These are phyloP conservation scores for Acrocephalus kingi DNA, from an alignment of 2,113 vertebrate genomes.

Conservation along the genomic window DNA sequence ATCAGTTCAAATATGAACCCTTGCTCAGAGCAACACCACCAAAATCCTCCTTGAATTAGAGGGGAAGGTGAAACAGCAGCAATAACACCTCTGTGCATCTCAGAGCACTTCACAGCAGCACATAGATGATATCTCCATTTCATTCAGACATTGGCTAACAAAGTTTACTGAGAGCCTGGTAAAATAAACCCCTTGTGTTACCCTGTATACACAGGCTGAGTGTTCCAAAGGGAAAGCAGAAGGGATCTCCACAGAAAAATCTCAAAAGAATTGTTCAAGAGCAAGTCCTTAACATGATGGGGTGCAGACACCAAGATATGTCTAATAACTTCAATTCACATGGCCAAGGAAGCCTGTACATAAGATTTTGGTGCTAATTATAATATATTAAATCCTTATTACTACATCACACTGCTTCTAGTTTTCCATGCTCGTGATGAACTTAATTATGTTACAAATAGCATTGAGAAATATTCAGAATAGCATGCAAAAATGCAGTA, in stretches of 20 bases:
- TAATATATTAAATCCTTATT: neutral
- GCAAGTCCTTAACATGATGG: neutral
- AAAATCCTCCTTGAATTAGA: neutral
- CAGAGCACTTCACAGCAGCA: neutral
- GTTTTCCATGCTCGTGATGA: neutral
- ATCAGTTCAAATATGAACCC: neutral
- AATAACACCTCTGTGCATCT: neutral
- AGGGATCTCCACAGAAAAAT: neutral
- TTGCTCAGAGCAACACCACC: neutral
- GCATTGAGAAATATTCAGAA: neutral
- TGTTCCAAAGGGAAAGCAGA: neutral
- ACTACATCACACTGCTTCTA: neutral
- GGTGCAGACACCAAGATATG: neutral
- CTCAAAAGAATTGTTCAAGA: neutral
- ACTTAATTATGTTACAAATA: conserved; percentile 25
- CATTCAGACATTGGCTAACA: neutral
- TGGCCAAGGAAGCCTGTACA: neutral
- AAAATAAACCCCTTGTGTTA: neutral
- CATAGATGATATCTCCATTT: neutral
- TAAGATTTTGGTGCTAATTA: neutral
- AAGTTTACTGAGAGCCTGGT: neutral
- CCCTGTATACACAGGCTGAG: neutral
- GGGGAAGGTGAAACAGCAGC: neutral
- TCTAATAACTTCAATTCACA: neutral
- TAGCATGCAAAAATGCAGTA: neutral